A percentile compares a stretch with the other conserved stretches of the same genome.
Evolutionary conservation across 1,140 invertebrate genomes (phyloP).

Genomic region (Pectinophora gossypiella): DNA sequence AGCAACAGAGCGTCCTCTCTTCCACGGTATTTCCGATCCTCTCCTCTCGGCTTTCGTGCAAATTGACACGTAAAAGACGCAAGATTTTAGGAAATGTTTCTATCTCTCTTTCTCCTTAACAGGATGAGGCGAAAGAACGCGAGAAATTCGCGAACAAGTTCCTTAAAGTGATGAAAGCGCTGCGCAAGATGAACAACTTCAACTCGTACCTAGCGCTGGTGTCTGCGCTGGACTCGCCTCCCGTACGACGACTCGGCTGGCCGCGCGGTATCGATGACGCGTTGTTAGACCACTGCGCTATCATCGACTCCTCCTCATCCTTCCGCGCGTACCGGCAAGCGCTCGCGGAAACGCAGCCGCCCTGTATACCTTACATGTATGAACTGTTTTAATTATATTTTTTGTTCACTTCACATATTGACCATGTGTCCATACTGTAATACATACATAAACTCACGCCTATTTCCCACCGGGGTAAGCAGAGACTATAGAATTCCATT

Average conservation of each 20-base stretch:
- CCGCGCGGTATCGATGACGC: conserved; percentile 94
- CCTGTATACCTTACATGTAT: conserved; percentile 99
- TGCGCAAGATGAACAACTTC: conserved; percentile 98
- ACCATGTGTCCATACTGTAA: too few relatives aligned
- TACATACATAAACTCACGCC: too few relatives aligned
- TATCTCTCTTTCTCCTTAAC: too few relatives aligned
- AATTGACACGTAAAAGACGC: too few relatives aligned
- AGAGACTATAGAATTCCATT: too few relatives aligned
- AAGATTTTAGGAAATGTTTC: too few relatives aligned
- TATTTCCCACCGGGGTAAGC: too few relatives aligned
- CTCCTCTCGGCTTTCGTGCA: too few relatives aligned
- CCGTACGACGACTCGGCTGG: conserved; percentile 96
- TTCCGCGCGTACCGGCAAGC: conserved; percentile 97
- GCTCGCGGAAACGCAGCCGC: conserved; percentile 94
- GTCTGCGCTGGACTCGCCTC: conserved; percentile 97
- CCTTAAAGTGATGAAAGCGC: conserved; percentile 98
- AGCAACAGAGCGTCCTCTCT: too few relatives aligned
- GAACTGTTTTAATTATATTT: conserved; percentile 39
- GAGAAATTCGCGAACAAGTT: conserved; percentile 98
- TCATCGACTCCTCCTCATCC: conserved; percentile 97
- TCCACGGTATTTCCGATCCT: too few relatives aligned
- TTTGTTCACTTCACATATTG: too few relatives aligned
- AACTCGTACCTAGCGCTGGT: conserved; percentile 98
- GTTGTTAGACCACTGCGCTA: conserved; percentile 93
- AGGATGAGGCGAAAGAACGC: conserved; percentile 91